Evolutionary conservation across 2,888 invertebrate species (phyloP).

Genomic region (Drosophila phalerata): DNA sequence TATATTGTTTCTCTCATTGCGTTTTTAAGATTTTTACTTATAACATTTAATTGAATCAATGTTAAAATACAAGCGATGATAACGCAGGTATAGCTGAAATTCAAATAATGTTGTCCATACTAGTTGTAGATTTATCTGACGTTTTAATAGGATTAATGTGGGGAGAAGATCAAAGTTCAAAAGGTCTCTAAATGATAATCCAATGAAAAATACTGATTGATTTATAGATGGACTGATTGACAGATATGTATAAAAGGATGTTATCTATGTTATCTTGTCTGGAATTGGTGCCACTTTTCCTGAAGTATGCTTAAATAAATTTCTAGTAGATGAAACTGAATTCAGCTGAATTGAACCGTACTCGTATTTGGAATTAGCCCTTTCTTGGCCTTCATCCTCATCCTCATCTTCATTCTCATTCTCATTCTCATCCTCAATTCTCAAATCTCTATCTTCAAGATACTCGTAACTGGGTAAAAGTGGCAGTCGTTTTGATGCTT

Average conservation of each 20-base stretch:
- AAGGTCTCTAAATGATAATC: neutral
- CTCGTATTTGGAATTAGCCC: constrained; percentile 12
- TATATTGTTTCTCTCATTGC: neutral
- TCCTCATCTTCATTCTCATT: neutral
- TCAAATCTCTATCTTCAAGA: constrained; percentile 20
- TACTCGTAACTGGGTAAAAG: constrained; percentile 30
- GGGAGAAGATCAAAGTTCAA: neutral
- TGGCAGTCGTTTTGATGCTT: constrained; percentile 46
- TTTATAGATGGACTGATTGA: constrained; percentile 1
- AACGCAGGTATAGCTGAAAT: neutral
- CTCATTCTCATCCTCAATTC: neutral
- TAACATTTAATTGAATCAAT: neutral
- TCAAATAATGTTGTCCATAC: neutral
- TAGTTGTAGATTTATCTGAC: neutral
- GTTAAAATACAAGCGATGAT: neutral
- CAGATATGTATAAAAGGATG: neutral
- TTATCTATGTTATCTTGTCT: constrained; percentile 21
- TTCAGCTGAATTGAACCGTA: constrained; percentile 14
- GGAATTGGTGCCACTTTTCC: constrained; percentile 11
- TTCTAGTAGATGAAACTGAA: neutral
- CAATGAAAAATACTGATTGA: neutral
- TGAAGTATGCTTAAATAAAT: constrained; percentile 4
- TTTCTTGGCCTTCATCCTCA: constrained; percentile 2
- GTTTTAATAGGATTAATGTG: constrained; percentile 8
- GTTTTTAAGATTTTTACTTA: neutral